phyloP scores from a whole-genome alignment of 2,888 invertebrate species.

The Hirtodrosophila cameraria region DNA sequence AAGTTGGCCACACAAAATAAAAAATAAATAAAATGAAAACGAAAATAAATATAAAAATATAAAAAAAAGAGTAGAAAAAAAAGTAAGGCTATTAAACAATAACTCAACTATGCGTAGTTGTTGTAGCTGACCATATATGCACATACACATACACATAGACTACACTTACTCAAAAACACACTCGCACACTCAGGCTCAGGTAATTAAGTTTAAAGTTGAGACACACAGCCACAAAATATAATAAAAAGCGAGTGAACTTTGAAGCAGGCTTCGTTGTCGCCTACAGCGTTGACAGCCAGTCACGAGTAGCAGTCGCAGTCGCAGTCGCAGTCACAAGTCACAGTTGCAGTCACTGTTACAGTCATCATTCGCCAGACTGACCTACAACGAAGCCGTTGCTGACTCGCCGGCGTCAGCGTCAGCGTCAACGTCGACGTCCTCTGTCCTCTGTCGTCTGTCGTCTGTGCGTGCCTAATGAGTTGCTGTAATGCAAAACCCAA shows the following conservation, averaged over 20 bases:
- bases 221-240: constrained; percentile 33
- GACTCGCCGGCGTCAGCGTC: constrained; percentile 21
- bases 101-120: constrained; percentile 44
- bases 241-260: constrained; percentile 49
- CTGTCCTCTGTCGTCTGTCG: constrained; percentile 59
- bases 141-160: constrained; percentile 6
- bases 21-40: constrained; percentile 26
- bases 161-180: constrained; percentile 5
- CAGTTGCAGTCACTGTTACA: constrained; percentile 21
- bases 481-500: constrained; percentile 66
- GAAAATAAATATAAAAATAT: constrained; percentile 29
- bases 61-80: background rate
- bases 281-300: constrained; percentile 31
- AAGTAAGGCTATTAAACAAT: constrained; percentile 52
- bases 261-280: constrained; percentile 29
- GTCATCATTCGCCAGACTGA: constrained; percentile 47
- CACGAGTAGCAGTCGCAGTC: constrained; percentile 19
- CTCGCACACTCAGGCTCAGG: constrained; percentile 30
- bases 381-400: constrained; percentile 56
- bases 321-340: constrained; percentile 21
- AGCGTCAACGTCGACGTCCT: constrained; percentile 26
- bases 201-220: constrained; percentile 70
- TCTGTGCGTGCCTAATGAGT: constrained; percentile 78
- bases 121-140: constrained; percentile 9
- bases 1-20: constrained; percentile 41